Conservation (phyloP, 2,888 invertebrate genomes). For the Acanthosepion lycidas region DNA sequence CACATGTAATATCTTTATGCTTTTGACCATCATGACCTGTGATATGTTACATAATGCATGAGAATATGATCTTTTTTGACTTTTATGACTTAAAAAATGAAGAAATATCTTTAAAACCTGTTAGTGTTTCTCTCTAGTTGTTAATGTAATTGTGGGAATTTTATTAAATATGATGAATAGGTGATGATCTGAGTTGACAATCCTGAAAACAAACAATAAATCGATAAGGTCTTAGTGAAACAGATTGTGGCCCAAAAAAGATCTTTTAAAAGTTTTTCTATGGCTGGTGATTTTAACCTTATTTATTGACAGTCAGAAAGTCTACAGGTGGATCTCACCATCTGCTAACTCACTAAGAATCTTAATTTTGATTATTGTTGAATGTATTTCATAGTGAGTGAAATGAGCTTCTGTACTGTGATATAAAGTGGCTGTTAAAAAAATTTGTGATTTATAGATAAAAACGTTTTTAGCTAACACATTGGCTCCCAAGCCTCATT, state of each 20-base stretch:
- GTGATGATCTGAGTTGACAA: background rate
- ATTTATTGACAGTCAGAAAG: background rate
- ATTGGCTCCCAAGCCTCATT: too few species aligned
- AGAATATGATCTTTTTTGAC: too few species aligned
- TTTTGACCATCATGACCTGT: too few species aligned
- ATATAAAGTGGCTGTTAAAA: background rate
- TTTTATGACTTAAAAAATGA: too few species aligned
- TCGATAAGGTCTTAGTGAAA: background rate
- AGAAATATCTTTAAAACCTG: too few species aligned
- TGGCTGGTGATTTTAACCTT: background rate
- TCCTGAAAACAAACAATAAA: background rate
- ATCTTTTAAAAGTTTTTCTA: background rate
- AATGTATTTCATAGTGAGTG: background rate
- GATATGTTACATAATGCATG: too few species aligned
- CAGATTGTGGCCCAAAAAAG: background rate
- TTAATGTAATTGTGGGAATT: background rate
- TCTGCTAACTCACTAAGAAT: background rate
- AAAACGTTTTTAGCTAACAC: too few species aligned
- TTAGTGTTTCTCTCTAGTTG: background rate
- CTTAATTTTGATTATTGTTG: background rate
- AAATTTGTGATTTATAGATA: too few species aligned
- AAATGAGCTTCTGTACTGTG: background rate
- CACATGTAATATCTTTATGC: too few species aligned
- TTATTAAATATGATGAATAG: background rate
- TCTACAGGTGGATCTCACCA: background rate